Percentiles rank a stretch among this genome's conserved stretches.
These are phyloP conservation scores for Dione juno DNA, from an alignment of 2,888 invertebrate genomes.

Conservation along the genomic window DNA sequence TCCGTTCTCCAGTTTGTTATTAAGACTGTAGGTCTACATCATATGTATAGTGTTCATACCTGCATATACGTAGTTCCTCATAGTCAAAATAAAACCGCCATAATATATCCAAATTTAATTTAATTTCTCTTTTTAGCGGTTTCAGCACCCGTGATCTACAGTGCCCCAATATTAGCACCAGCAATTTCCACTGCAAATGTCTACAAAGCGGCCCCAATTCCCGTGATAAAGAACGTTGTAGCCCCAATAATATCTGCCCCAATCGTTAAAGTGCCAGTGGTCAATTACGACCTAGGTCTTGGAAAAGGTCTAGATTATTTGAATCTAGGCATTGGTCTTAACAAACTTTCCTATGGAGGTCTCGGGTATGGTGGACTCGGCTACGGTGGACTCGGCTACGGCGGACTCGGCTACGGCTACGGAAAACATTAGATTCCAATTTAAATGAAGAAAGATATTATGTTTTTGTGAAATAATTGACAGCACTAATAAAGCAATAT, in stretches of 20 bases:
- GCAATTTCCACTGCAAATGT: conserved; percentile 68
- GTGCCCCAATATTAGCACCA: conserved; percentile 56
- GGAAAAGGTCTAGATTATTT: conserved; percentile 41
- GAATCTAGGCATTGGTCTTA: conserved; percentile 20
- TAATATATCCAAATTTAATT: no score
- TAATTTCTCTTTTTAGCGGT: conserved; percentile 39
- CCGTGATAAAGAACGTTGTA: conserved; percentile 60
- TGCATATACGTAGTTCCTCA: no score
- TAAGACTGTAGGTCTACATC: no score
- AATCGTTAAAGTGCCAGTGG: conserved; percentile 52
- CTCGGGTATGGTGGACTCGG: conserved; percentile 3
- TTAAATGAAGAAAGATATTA: neutral
- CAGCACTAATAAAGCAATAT: conserved; percentile 48
- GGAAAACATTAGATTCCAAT: neutral
- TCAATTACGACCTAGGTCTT: conserved; percentile 41
- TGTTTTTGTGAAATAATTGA: conserved; percentile 24
- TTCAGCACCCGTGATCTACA: conserved; percentile 47
- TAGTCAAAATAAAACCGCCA: no score
- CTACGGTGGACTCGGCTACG: conserved; percentile 1
- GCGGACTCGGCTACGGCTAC: conserved; percentile 7
- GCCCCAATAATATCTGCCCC: conserved; percentile 56
- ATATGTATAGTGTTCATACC: no score
- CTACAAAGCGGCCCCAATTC: conserved; percentile 67
- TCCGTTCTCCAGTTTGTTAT: no score
- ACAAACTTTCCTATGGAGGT: conserved; percentile 3